Conservation (phyloP, 2,888 invertebrate genomes). For the Ochropleura plecta region DNA sequence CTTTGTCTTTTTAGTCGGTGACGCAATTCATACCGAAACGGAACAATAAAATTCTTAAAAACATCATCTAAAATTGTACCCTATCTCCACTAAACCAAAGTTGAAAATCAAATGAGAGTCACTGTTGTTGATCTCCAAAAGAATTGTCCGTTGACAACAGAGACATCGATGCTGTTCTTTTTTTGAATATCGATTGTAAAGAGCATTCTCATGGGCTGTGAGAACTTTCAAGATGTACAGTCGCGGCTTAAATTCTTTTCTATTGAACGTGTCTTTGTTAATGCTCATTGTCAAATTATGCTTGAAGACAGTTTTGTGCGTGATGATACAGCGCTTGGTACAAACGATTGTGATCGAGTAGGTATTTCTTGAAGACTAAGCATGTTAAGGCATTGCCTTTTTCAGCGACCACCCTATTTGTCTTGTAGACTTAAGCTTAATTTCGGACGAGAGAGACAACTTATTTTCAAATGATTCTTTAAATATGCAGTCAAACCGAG, state of each 20-base stretch:
- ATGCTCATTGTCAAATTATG: conserved; percentile 70
- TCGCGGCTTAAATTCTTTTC: conserved; percentile 84
- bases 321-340: conserved; percentile 71
- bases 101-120: conserved; percentile 56
- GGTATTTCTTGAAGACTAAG: conserved; percentile 66
- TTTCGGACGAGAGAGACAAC: background rate
- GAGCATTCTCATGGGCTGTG: conserved; percentile 89
- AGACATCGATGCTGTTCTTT: conserved; percentile 89
- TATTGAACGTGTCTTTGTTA: conserved; percentile 82
- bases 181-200: conserved; percentile 90
- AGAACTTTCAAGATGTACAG: conserved; percentile 85
- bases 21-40: conserved; percentile 88
- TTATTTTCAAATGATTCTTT: background rate
- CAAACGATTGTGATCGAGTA: conserved; percentile 51
- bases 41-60: conserved; percentile 81
- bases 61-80: conserved; percentile 65
- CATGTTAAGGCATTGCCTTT: conserved; percentile 72
- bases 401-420: conserved; percentile 56
- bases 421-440: conserved; percentile 1
- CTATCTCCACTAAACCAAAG: conserved; percentile 62
- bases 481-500: background rate
- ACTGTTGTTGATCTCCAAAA: conserved; percentile 82
- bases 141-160: conserved; percentile 90
- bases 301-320: conserved; percentile 68
- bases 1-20: conserved; percentile 90